Evolutionary conservation across 2,797 vertebrate species (phyloP).

Genomic region (Dermochelys coriacea): DNA sequence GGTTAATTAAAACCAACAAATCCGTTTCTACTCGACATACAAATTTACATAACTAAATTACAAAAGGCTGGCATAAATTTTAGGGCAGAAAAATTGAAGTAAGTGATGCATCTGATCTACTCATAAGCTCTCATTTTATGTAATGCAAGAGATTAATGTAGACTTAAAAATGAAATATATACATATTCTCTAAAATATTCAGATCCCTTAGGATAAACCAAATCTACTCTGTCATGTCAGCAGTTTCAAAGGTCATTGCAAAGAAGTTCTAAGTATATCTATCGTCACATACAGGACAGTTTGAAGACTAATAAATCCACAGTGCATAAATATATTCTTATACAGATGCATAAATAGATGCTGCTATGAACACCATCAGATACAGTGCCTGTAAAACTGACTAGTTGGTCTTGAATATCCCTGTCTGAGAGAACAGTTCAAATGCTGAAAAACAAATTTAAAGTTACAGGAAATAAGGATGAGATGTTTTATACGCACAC

Average conservation of each 20-base stretch:
- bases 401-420: neutral
- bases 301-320: constrained; percentile 80
- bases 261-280: constrained; percentile 76
- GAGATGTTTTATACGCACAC: neutral
- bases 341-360: constrained; percentile 82
- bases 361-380: constrained; percentile 64
- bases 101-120: neutral
- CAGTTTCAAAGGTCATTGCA: constrained; percentile 82
- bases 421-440: neutral
- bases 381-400: constrained; percentile 54
- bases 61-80: constrained; percentile 14
- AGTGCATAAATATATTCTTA: constrained; percentile 67
- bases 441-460: neutral
- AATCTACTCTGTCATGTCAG: constrained; percentile 78
- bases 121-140: constrained; percentile 21
- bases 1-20: constrained; percentile 46
- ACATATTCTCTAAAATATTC: constrained; percentile 76
- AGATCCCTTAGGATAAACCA: constrained; percentile 47
- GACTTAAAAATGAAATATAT: constrained; percentile 79
- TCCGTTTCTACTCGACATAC: neutral
- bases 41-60: constrained; percentile 17
- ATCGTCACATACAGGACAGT: constrained; percentile 67
- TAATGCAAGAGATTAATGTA: constrained; percentile 78
- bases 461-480: neutral
- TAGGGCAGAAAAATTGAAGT: neutral